phyloP scores from a whole-genome alignment of 2,797 vertebrate genomes.

The Lepus oiostolus region DNA sequence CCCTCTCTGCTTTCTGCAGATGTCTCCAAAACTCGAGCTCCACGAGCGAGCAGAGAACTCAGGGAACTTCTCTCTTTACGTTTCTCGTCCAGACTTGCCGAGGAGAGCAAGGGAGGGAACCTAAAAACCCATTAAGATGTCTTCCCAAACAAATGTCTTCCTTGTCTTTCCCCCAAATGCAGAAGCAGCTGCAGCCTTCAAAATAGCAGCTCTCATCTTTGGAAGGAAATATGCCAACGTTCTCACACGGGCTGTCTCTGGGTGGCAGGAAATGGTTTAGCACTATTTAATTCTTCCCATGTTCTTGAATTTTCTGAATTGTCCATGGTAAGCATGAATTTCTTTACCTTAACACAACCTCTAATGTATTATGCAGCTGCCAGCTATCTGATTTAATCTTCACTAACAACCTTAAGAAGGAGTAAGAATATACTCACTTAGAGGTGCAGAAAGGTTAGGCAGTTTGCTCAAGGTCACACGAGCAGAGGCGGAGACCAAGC shows the following conservation, averaged over 20 bases:
- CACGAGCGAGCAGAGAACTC: constrained; percentile 7
- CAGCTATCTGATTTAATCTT: constrained; percentile 59
- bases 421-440: constrained; percentile 19
- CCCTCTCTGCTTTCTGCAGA: constrained; percentile 19
- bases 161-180: constrained; percentile 53
- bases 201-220: constrained; percentile 77
- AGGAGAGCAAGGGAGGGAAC: neutral
- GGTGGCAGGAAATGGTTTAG: constrained; percentile 34
- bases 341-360: constrained; percentile 71
- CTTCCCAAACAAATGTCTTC: constrained; percentile 65
- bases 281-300: constrained; percentile 67
- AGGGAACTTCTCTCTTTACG: constrained; percentile 34
- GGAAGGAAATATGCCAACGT: constrained; percentile 71
- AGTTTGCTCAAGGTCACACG: constrained; percentile 53
- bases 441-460: constrained; percentile 40
- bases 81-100: neutral
- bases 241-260: constrained; percentile 70
- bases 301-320: constrained; percentile 71
- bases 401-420: constrained; percentile 32
- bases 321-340: constrained; percentile 17
- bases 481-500: constrained; percentile 3
- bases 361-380: constrained; percentile 1
- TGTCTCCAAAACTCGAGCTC: neutral
- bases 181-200: constrained; percentile 72
- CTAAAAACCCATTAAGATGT: constrained; percentile 58